phyloP scores from a whole-genome alignment of 2,113 vertebrate genomes.

The Melanocharis versteri region DNA sequence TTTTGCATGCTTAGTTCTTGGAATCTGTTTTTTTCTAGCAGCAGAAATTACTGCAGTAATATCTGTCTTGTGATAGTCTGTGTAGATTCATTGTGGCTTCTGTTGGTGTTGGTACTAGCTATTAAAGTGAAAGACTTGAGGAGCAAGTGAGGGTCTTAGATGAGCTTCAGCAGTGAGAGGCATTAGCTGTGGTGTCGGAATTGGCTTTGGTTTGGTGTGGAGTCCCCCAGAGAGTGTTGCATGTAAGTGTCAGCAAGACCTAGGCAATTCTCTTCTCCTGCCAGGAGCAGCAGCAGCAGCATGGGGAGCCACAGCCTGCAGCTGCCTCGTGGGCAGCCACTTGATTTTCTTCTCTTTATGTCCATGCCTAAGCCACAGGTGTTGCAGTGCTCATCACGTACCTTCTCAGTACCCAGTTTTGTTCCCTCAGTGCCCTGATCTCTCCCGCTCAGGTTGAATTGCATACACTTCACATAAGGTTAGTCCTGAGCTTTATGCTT shows the following conservation, averaged over 20 bases:
- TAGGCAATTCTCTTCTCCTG: background rate
- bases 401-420: background rate
- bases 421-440: background rate
- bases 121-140: background rate
- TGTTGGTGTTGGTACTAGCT: background rate
- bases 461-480: accelerated
- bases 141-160: background rate
- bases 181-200: background rate
- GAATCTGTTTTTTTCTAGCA: background rate
- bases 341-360: background rate
- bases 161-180: background rate
- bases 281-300: background rate
- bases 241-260: background rate
- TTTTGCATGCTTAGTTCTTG: background rate
- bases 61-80: background rate
- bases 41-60: background rate
- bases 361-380: accelerated
- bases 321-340: background rate
- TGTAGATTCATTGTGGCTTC: background rate
- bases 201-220: background rate
- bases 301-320: background rate
- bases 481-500: background rate
- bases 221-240: background rate
- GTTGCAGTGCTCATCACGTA: accelerated
- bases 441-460: background rate